Base-by-base conservation (phyloP, 2,888 invertebrate species). In the Epinotia ramella region DNA sequence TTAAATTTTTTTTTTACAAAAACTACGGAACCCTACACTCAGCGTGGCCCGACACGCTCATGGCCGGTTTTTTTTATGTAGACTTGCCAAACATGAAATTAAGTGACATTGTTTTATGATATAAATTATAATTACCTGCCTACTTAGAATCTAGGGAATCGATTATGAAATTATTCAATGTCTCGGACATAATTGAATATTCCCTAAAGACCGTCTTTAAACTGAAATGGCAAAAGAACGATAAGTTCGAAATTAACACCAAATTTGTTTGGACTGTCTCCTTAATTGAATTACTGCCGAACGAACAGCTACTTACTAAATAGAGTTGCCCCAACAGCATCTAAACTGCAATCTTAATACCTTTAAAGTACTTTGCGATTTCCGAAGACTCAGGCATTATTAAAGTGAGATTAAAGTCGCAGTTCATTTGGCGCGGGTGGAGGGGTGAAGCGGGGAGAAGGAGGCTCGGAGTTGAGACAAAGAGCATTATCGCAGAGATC, bases 391-490 rank as follows among this genome's bases (percentile, higher is more conserved):
- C 53, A 0, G 64, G 69, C 75, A 71, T 71, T 75, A 75, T 75
- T 75, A 71, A 76, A 71, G 71, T 62, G 75, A 71, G 75, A 76
- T 76, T 76, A 76, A 76, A 76, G 66, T 76, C 75, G 75, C 71
- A 76, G 75, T 76, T 76, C 75, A 76, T 76, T 76, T 76, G 71
- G 75, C 44, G 44, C 18, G 62, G 74, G 60, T 28, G 3, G 28
- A 53, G 44, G 44, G 28, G 49, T 6, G 59, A 2, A 4, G 33
- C 20, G 33, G 68, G 12, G n/a, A 16, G 60, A n/a, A 0, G 64
- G 57, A 49, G 33, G 66, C 40, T 44, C 13, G 60, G 62, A 33
- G 75, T 62, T 62, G 75, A 71, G 71, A 76, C 75, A 76, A 76
- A 76, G 75, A 71, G 75, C 56, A 76, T 76, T 76, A 76, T 76